Evolutionary conservation across 1,140 invertebrate genomes (phyloP), one percentile per base, ranked within the genome.

Genomic region (Manduca sexta): DNA sequence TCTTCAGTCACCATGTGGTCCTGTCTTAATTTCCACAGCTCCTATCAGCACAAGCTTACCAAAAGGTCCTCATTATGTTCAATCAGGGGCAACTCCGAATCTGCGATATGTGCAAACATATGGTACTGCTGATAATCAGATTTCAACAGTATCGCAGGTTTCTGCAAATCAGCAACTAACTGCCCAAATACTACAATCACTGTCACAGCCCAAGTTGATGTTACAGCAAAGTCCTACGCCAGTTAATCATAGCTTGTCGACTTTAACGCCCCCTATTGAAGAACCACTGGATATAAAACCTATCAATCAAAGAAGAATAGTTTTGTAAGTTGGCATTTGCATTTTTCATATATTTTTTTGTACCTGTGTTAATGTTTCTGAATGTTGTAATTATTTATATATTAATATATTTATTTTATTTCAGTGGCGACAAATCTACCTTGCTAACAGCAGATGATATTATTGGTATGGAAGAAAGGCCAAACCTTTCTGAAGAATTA

Each of bases 371-470:
- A 42, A 26, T 15, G 16, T 56, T n/a, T n/a, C n/a, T n/a, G n/a
- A n/a, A n/a, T n/a, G n/a, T n/a, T n/a, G n/a, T n/a, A 35, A 16
- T 54, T 34, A 47, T 45, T 12, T 11, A 45, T 44, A 11, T 33
- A 13, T 52, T 54, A 53, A 52, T 55, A 48, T 64, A 49, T 60
- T 69, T 64, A 45, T 50, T 60, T 69, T 64, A 45, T 87, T 87
- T 58, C 74, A 87, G 86, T 49, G 86, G 86, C 11, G 86, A 87
- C 57, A 86, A 86, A 50, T 74, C 84, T 33, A 86, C 82, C 7
- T 49, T 84, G 29, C 56, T 79, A 5, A 78, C 76, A 15, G 74
- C 79, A 8, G 84, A 86, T 60, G 86, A 87, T 45, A 83, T 86
- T 34, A 69, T 82, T 33, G 84, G 84, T 11, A 84, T 74, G 60